phyloP scores from a whole-genome alignment of 2,888 invertebrate species.

The Drosophila ochracea region DNA sequence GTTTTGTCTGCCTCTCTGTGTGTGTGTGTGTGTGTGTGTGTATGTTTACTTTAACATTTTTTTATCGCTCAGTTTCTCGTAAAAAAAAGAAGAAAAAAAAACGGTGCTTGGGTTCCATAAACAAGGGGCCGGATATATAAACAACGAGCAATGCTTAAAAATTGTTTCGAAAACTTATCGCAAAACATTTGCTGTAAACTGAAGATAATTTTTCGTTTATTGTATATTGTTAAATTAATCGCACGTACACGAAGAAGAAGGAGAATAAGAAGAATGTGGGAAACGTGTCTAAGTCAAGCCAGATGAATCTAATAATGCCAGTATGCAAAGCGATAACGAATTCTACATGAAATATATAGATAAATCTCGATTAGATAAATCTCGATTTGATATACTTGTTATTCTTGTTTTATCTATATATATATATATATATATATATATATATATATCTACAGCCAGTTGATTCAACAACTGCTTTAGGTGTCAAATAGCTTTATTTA shows the following conservation, averaged over 20 bases:
- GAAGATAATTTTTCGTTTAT: slow-evolving; percentile 5
- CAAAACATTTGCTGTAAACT: slow-evolving; percentile 8
- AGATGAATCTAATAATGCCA: background rate
- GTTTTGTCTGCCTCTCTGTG: background rate
- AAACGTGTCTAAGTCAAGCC: background rate
- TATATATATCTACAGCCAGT: no score
- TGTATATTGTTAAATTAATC: slow-evolving; percentile 8
- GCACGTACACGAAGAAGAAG: background rate
- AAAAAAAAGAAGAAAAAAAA: background rate
- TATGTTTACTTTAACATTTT: slow-evolving; percentile 7
- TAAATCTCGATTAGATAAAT: background rate
- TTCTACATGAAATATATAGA: background rate
- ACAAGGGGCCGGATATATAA: slow-evolving; percentile 46
- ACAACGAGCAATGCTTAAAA: slow-evolving; percentile 24
- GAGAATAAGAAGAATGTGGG: background rate
- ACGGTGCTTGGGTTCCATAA: slow-evolving; percentile 26
- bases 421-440: background rate
- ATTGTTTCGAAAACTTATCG: slow-evolving; percentile 38
- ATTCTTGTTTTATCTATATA: background rate
- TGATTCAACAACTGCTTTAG: background rate
- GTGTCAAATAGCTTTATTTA: background rate
- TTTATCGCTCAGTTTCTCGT: slow-evolving; percentile 11
- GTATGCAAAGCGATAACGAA: background rate
- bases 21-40: background rate
- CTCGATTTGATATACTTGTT: background rate